Evolutionary conservation across 2,797 vertebrate genomes (phyloP).

Genomic region (Danio choprae): DNA sequence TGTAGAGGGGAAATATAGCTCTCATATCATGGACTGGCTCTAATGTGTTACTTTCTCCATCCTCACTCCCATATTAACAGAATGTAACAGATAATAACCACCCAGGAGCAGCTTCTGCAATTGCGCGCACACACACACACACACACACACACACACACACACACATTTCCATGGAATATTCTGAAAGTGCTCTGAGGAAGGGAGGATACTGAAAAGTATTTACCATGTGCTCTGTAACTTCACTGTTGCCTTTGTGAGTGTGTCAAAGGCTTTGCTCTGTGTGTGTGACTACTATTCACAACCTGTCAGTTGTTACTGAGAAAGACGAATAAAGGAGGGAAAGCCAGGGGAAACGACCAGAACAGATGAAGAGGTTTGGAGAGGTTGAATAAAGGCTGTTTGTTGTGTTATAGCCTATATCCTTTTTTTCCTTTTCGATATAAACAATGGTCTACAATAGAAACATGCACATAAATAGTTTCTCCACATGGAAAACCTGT

Average conservation of each 20-base stretch:
- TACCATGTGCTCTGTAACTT: slow-evolving; percentile 27
- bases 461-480: background rate
- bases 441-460: background rate
- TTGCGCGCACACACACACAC: background rate
- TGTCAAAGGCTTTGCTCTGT: slow-evolving; percentile 38
- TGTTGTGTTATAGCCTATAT: background rate
- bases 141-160: too few species aligned
- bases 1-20: background rate
- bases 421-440: background rate
- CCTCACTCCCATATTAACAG: background rate
- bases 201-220: slow-evolving; percentile 42
- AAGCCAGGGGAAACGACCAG: background rate
- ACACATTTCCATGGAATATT: slow-evolving; percentile 37
- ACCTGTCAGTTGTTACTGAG: slow-evolving; percentile 39
- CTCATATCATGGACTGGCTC: background rate
- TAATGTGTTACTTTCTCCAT: slow-evolving; percentile 5
- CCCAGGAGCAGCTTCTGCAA: background rate
- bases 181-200: slow-evolving; percentile 43
- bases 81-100: slow-evolving; percentile 24
- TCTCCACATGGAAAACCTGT: background rate
- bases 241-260: slow-evolving; percentile 15
- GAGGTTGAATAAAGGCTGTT: slow-evolving; percentile 3
- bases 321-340: slow-evolving; percentile 7
- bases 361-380: slow-evolving; percentile 13
- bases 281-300: slow-evolving; percentile 48